Percentiles rank a stretch among this genome's conserved stretches.
These are phyloP conservation scores for Rhinopomastus cyanomelas DNA, from an alignment of 2,113 vertebrate genomes.

Conservation along the genomic window DNA sequence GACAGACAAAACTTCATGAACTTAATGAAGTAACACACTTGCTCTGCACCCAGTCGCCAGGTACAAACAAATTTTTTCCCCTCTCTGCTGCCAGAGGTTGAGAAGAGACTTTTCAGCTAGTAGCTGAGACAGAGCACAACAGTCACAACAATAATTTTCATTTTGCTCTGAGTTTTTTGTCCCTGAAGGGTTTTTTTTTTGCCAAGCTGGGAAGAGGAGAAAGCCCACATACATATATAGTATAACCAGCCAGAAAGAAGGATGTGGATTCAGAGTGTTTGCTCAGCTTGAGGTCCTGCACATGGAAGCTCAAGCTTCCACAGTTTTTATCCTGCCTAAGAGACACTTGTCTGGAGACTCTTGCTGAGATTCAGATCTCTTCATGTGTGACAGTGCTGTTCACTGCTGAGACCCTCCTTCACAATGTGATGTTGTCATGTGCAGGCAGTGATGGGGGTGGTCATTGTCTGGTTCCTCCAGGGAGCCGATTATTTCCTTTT, in stretches of 20 bases:
- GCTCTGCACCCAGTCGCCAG: neutral
- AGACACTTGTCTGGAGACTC: neutral
- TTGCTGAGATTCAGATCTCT: neutral
- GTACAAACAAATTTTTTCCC: neutral
- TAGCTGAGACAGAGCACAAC: neutral
- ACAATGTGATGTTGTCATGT: neutral
- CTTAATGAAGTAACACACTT: neutral
- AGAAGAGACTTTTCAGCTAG: neutral
- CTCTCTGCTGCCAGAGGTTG: neutral
- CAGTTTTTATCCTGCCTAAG: neutral
- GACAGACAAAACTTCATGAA: neutral
- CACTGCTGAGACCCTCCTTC: neutral
- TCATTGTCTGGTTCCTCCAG: neutral
- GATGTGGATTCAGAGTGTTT: neutral
- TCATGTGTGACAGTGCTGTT: accelerated
- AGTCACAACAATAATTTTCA: neutral
- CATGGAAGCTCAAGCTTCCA: neutral
- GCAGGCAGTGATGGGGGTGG: neutral
- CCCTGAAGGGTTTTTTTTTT: neutral
- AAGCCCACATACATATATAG: neutral
- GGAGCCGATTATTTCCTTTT: neutral
- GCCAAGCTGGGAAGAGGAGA: neutral
- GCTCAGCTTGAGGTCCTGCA: neutral
- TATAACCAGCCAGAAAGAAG: neutral
- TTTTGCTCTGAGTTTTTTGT: neutral